Evolutionary conservation across 2,797 vertebrate species (phyloP), one percentile per base, ranked within the genome.

Genomic region (Zalophus californianus): DNA sequence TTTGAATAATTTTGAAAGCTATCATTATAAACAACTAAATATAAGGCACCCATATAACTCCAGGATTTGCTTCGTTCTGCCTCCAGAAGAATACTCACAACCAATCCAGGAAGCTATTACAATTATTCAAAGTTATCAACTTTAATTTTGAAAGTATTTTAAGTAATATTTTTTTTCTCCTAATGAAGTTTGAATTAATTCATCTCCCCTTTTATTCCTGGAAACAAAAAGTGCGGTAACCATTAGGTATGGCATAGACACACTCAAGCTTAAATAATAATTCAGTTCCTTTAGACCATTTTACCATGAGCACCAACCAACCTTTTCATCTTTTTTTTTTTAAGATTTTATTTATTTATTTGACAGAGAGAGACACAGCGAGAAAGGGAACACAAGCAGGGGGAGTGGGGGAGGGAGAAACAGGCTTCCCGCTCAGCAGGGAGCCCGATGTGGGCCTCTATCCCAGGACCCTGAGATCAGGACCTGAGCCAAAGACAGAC

Each of bases 121-220:
- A 70, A 79, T 50, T 87, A 70, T 87, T 94, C 7, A 56, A 64
- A 89, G 10, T 73, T 82, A 50, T 54, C 35, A 72, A 50, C 2
- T 73, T 83, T 78, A 54, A 86, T 48, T 54, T 52, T 70, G 38
- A 96, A 86, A 8, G 48, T 14, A 75, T 48, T 83, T 83, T 73
- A 88, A 56, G 8, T 66, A 77, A 85, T 41, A 50, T 54, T 84
- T 86, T 91, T 91, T 89, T 62, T 14, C 20, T 73, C 16, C 25
- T 68, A 83, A 93, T 84, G 29, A 95, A 86, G 7, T 92, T 86
- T 90, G n/a, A 95, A 68, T 10, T 79, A 92, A 90, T 85, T 78
- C 66, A 64, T 86, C 4, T 86, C 20, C 52, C 27, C 5, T 27
- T 64, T 93, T 86, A 93, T 79, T 35, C n/a, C 48, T 62, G 9